These are phyloP conservation scores for Trematomus bernacchii DNA, from an alignment of 2,797 vertebrate genomes.

Conservation along the genomic window DNA sequence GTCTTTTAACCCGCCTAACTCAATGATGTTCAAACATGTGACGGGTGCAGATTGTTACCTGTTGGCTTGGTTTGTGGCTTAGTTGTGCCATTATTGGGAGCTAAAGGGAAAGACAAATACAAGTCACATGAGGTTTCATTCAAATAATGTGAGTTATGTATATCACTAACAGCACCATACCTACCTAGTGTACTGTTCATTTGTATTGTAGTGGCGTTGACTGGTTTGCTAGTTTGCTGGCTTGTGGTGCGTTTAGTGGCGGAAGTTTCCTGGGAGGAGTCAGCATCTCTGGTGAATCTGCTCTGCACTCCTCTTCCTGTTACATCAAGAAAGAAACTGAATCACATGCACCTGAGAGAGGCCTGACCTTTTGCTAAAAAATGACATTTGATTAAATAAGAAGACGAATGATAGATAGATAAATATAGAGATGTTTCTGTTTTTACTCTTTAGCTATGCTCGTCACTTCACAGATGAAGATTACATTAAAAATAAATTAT, in stretches of 20 bases:
- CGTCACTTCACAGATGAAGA: too few relatives aligned
- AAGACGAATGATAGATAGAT: background rate
- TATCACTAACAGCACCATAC: background rate
- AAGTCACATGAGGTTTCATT: background rate
- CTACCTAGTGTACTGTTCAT: conserved; percentile 41
- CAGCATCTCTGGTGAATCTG: conserved; percentile 32
- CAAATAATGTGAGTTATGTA: background rate
- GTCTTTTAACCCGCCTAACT: conserved; percentile 29
- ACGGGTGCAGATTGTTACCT: conserved; percentile 49
- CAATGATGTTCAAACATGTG: conserved; percentile 25
- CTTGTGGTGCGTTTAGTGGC: conserved; percentile 17
- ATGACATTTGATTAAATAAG: background rate
- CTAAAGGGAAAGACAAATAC: conserved; percentile 41
- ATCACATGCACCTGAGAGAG: background rate
- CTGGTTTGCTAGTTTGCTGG: background rate
- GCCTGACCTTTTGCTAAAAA: background rate
- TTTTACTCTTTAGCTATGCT: too few relatives aligned
- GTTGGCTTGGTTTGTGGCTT: conserved; percentile 5
- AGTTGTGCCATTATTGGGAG: conserved; percentile 22
- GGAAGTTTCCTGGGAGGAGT: background rate
- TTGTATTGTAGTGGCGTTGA: background rate
- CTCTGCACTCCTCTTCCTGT: conserved; percentile 27
- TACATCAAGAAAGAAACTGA: conserved; percentile 6
- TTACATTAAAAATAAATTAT: too few relatives aligned
- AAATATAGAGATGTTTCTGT: too few relatives aligned